These are phyloP conservation scores for Alloplasta piceator DNA, from an alignment of 2,888 invertebrate species.

Conservation along the genomic window DNA sequence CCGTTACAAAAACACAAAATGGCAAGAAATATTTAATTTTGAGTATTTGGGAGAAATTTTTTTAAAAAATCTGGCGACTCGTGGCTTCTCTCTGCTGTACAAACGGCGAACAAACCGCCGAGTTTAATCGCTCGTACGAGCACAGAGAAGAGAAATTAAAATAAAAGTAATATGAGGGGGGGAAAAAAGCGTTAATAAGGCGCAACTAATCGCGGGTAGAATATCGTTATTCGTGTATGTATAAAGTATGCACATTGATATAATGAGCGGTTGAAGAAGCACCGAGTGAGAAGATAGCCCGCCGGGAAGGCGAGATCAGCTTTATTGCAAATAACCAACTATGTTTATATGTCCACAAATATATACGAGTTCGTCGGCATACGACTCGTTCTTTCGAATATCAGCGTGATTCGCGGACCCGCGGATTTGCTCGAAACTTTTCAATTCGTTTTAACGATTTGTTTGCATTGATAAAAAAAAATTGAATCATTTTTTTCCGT, in stretches of 20 bases:
- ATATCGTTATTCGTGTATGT: constrained; percentile 47
- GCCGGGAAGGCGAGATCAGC: constrained; percentile 46
- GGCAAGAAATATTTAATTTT: no score
- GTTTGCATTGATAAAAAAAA: constrained; percentile 1
- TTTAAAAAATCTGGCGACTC: no score
- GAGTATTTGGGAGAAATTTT: no score
- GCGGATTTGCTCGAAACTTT: neutral
- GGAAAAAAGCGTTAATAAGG: constrained; percentile 74
- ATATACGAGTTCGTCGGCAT: neutral
- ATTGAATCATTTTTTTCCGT: no score
- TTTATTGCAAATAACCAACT: constrained; percentile 47
- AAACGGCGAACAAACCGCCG: no score
- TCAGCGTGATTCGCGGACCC: neutral
- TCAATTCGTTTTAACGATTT: neutral
- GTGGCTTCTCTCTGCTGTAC: no score
- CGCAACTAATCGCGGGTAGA: constrained; percentile 70
- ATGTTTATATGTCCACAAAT: neutral
- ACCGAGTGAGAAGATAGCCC: constrained; percentile 46
- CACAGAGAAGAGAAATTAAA: neutral
- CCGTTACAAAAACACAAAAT: no score
- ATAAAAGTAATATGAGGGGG: constrained; percentile 34
- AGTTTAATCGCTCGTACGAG: neutral
- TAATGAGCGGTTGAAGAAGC: constrained; percentile 57
- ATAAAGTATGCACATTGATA: constrained; percentile 43
- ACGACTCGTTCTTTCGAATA: neutral